Evolutionary conservation across 2,797 vertebrate species (phyloP).

Genomic region (Gephyroberyx darwinii): DNA sequence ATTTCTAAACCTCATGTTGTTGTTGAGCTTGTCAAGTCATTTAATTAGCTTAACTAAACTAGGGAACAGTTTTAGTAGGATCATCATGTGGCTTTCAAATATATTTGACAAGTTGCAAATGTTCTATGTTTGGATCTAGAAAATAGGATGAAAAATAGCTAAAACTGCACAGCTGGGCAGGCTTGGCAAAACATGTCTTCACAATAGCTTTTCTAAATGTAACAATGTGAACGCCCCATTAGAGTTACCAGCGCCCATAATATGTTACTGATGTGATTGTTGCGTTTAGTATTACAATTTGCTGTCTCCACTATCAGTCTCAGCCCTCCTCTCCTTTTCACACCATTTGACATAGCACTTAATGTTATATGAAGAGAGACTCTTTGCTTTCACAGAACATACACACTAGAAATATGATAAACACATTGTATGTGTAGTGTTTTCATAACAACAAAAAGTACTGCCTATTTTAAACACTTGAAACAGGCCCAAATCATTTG

Average conservation of each 20-base stretch:
- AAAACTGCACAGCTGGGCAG: no score
- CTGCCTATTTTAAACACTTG: constrained; percentile 9
- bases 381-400: neutral
- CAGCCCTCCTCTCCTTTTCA: neutral
- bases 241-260: neutral
- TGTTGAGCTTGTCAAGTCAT: neutral
- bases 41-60: no score
- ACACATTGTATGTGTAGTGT: constrained; percentile 11
- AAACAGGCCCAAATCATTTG: constrained; percentile 2
- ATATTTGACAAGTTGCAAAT: neutral
- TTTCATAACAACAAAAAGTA: constrained; percentile 8
- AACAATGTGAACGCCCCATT: neutral
- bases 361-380: constrained; percentile 18
- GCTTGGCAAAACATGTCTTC: no score
- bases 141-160: neutral
- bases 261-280: neutral
- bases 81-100: no score
- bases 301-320: neutral
- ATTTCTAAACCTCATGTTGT: constrained; percentile 6
- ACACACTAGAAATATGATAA: neutral
- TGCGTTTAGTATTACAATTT: neutral
- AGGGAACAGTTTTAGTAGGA: no score
- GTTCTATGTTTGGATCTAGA: neutral
- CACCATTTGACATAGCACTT: constrained; percentile 3
- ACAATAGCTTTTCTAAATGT: neutral